phyloP scores from a whole-genome alignment of 1,140 invertebrate genomes.

The Tetranychus cinnabarinus region DNA sequence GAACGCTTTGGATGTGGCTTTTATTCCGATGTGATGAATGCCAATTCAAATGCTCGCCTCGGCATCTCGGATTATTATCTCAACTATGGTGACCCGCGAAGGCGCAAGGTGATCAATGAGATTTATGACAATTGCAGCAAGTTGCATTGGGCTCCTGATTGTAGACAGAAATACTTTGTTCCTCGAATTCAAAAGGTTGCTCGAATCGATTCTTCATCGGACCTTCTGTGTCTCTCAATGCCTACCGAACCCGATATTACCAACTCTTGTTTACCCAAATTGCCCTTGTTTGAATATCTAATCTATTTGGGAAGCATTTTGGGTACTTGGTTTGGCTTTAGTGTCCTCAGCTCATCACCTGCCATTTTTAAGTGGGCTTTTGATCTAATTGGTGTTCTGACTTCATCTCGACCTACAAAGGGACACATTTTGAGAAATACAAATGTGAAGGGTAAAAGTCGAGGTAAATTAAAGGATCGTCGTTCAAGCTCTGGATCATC shows the following conservation, averaged over 20 bases:
- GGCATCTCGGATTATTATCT: background rate
- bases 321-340: background rate
- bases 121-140: background rate
- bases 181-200: background rate
- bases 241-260: background rate
- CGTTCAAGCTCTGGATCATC: no score
- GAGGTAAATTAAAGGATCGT: no score
- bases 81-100: background rate
- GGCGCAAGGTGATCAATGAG: background rate
- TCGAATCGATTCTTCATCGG: background rate
- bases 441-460: slow-evolving; percentile 16
- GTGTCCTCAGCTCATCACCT: background rate
- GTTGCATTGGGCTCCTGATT: background rate
- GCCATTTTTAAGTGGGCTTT: background rate
- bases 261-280: background rate
- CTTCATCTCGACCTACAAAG: no score
- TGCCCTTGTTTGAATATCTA: background rate
- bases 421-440: no score
- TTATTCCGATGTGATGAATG: background rate
- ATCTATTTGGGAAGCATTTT: background rate
- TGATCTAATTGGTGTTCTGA: background rate
- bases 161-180: background rate
- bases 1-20: background rate
- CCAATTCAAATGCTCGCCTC: background rate
- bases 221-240: background rate